Conservation (phyloP, 2,113 vertebrate species). For the Eudyptes chrysolophus region DNA sequence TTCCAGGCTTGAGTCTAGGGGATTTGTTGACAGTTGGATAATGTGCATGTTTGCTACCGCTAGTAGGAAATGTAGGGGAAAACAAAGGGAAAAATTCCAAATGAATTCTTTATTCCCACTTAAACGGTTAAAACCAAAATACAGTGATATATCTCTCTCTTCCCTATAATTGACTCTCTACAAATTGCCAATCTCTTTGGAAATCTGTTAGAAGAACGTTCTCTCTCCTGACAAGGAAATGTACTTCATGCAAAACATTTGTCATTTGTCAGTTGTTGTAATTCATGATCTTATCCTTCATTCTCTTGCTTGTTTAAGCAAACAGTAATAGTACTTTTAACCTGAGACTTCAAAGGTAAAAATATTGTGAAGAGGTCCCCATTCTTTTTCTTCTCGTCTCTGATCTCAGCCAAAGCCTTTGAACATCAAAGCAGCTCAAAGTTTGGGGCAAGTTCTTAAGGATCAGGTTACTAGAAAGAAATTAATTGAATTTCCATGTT, state of each 20-base stretch:
- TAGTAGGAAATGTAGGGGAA: background rate
- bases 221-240: slow-evolving; percentile 15
- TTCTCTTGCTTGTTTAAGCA: slow-evolving; percentile 38
- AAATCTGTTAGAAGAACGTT: slow-evolving; percentile 29
- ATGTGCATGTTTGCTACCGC: background rate
- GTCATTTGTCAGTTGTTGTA: slow-evolving; percentile 57
- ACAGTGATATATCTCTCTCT: background rate
- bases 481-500: slow-evolving; percentile 30
- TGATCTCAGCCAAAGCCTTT: slow-evolving; percentile 52
- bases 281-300: slow-evolving; percentile 46
- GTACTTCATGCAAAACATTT: slow-evolving; percentile 33
- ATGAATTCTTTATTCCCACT: background rate
- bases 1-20: background rate
- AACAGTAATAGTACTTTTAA: slow-evolving; percentile 52
- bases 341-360: slow-evolving; percentile 60
- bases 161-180: background rate
- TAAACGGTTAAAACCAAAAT: background rate
- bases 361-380: slow-evolving; percentile 7
- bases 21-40: slow-evolving; percentile 33
- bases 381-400: slow-evolving; percentile 35
- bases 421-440: slow-evolving; percentile 44
- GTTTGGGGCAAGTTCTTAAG: slow-evolving; percentile 52
- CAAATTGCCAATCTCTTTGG: background rate
- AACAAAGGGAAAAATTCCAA: background rate
- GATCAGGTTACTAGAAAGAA: slow-evolving; percentile 14